phyloP scores from a whole-genome alignment of 2,797 vertebrate genomes.

The Denticeps clupeoides region DNA sequence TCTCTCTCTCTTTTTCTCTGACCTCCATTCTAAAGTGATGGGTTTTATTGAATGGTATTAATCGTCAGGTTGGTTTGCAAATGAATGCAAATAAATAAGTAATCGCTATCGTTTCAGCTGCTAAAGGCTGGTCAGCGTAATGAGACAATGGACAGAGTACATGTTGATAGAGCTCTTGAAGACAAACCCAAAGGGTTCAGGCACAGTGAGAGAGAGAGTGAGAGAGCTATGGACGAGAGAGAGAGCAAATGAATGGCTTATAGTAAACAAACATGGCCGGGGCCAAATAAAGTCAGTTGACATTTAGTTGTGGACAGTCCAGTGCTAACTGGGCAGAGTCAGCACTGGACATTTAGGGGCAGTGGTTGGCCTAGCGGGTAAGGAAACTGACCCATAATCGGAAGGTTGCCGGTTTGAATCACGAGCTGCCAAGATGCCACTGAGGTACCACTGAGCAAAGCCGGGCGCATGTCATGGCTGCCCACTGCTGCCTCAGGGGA shows the following conservation, averaged over 20 bases:
- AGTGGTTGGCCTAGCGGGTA: no score
- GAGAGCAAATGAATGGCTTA: background rate
- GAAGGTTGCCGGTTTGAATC: no score
- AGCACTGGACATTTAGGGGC: background rate
- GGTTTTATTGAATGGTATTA: conserved; percentile 45
- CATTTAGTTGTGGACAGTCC: background rate
- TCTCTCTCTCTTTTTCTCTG: conserved; percentile 30
- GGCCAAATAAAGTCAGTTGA: background rate
- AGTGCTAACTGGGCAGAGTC: background rate
- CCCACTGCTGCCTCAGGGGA: no score
- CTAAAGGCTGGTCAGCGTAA: no score
- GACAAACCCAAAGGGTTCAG: conserved; percentile 28
- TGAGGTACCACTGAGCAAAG: no score
- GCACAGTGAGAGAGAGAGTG: conserved; percentile 23
- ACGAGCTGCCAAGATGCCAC: no score
- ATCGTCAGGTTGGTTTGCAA: conserved; percentile 40
- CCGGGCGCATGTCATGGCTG: no score
- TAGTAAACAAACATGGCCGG: background rate
- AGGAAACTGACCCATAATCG: no score
- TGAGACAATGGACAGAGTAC: no score
- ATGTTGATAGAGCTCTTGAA: no score
- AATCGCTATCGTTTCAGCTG: conserved; percentile 23
- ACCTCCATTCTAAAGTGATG: conserved; percentile 31
- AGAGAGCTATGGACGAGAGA: conserved; percentile 17
- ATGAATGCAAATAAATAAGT: conserved; percentile 37